Base-by-base conservation (phyloP, 2,113 vertebrate species). In the Serinus canaria region DNA sequence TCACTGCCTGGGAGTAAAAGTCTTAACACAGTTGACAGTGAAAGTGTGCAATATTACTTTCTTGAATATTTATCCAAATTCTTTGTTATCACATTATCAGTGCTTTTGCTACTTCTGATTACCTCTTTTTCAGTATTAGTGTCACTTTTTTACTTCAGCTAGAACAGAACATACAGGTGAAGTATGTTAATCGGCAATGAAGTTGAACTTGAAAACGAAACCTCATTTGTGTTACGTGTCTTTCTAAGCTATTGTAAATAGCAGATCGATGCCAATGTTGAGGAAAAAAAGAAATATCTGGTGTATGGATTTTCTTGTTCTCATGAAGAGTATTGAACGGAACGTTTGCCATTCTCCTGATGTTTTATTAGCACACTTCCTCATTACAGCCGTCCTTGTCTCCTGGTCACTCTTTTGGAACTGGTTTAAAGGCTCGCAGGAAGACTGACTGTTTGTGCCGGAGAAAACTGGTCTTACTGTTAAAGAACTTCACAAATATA, bases 211-310 rank as follows among this genome's bases (percentile, higher is more conserved):
- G 97, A 97, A 97, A 96, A 94, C 77, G 89, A 94, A 97, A 97
- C 97, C 96, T 97, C 95, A 66, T 96, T 94, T 95, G 96, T 95
- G 96, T 97, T 97, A 87, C 1, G 41, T 96, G 93, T 98, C 95
- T 97, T 96, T 95, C 94, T 94, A 95, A 95, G 97, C 96, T 93
- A 72, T 87, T 98, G 97, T 98, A 98, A 97, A 98, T 97, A 98
- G 96, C 96, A 95, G 88, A 90, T 81, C 3, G 13, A 94, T 96
- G 97, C 96, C 96, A 96, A 44, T 78, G 78, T 96, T 95, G 78
- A 85, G 83, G 77, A 92, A 94, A 96, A 56, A 93, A 66, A 87
- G 50, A 73, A 74, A 80, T 91, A 80, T 4, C 49, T 50, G 72
- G 55, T 72, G 11, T 89, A n/a, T 79, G 95, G 95, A 94, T 96